Base-by-base conservation (phyloP, 2,113 vertebrate genomes). In the Tor tambroides region DNA sequence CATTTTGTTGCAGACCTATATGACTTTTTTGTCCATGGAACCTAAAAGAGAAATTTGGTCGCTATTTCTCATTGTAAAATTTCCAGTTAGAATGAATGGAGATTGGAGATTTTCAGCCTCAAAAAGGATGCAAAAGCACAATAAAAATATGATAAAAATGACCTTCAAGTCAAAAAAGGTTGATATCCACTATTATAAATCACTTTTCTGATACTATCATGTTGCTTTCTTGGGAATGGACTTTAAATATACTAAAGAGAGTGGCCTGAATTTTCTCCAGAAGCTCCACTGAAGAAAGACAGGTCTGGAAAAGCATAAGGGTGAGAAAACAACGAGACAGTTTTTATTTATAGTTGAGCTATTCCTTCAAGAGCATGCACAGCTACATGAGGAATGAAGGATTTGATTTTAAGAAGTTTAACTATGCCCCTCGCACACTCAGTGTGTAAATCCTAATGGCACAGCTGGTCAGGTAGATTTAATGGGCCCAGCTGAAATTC, bases 381-480 rank as follows among this genome's bases (percentile, higher is more conserved):
- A 35, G n/a, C 28, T 56, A 79, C 17, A 79, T 12, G 19, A 59
- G 26, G 51, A 38, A 59, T 43, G 32, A 2, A 41, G 54, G 32
- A 77, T 86, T 86, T 46, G 38, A 49, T 46, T 76, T 76, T 76
- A 76, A 76, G 72, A 76, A 59, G 67, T 56, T 79, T 74, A 88
- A 41, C 28, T 35, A 35, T 78, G 26, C 30, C 46, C 87, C 56
- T 7, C 1, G 74, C 3, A 77, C 32, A 59, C 72, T 85, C 32
- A n/a, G 28, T 26, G 49, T 84, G 15, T 72, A 84, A 84, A 84
- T 54, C 78, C 74, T 86, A 72, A 86, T 80, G 75, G 56, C 30
- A 80, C 85, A 26, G 63, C 78, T 74, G 67, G 71, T 83, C 65
- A 51, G 81, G 81, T 71, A 83, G 41, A 71, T 71, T 83, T 83